Conservation (phyloP, 2,113 vertebrate species). For the Sarotherodon lohbergeri region DNA sequence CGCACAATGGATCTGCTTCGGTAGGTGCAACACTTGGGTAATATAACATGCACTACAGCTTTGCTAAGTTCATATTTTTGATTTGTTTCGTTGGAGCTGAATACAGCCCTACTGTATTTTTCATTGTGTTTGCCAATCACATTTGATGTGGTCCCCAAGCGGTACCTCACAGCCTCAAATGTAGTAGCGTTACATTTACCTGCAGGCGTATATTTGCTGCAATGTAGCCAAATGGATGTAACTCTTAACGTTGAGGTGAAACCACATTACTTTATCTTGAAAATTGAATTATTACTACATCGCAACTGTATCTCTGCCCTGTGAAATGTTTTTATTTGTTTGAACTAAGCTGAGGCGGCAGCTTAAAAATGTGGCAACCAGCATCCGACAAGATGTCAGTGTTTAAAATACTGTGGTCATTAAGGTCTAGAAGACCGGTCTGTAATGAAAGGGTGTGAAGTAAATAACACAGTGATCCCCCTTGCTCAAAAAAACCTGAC, state of each 20-base stretch:
- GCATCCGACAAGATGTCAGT: not conserved
- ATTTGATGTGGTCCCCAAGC: not conserved
- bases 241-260: not conserved
- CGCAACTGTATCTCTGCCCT: not conserved
- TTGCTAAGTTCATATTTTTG: not conserved
- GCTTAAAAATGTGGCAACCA: not conserved
- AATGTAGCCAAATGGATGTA: not conserved
- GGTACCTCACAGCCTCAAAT: not conserved
- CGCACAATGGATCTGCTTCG: not conserved
- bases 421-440: slow-evolving; percentile 22
- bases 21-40: not conserved
- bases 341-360: not conserved
- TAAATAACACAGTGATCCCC: slow-evolving; percentile 9
- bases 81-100: not conserved
- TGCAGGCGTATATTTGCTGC: not conserved
- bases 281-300: not conserved
- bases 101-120: not conserved
- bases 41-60: not conserved
- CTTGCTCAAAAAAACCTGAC: slow-evolving; percentile 16
- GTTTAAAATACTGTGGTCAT: slow-evolving; percentile 34
- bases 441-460: slow-evolving; percentile 35
- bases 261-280: not conserved
- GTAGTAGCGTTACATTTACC: not conserved
- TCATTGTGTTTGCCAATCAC: not conserved
- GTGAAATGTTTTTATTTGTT: not conserved